Evolutionary conservation across 2,888 invertebrate genomes (phyloP).

Genomic region (Cephonodes hylas): DNA sequence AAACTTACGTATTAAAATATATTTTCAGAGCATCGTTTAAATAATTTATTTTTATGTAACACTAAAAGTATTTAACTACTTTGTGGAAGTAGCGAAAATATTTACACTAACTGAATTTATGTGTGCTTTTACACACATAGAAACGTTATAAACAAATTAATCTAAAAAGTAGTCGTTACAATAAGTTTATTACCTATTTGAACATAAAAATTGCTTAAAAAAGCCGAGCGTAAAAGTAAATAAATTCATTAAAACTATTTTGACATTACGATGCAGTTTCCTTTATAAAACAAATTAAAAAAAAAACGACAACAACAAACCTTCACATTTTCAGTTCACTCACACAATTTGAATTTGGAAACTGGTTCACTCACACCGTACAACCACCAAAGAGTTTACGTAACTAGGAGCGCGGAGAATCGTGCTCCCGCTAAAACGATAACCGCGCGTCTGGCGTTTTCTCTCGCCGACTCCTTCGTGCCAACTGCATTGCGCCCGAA

Average conservation of each 20-base stretch:
- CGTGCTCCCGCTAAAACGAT: constrained; percentile 69
- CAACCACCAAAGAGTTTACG: constrained; percentile 42
- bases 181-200: not conserved
- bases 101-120: not conserved
- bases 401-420: constrained; percentile 42
- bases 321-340: constrained; percentile 46
- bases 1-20: not conserved
- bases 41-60: not conserved
- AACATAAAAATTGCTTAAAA: not conserved
- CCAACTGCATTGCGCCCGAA: constrained; percentile 68
- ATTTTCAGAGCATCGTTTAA: not conserved
- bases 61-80: not conserved
- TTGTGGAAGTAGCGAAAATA: not conserved
- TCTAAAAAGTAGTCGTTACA: not conserved
- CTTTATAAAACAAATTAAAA: constrained; percentile 1
- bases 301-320: constrained; percentile 37
- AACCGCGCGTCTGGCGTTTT: constrained; percentile 64
- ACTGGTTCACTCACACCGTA: constrained; percentile 32
- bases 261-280: constrained; percentile 4
- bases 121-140: not conserved
- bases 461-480: constrained; percentile 30
- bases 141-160: not conserved
- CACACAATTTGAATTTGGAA: constrained; percentile 33
- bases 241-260: not conserved
- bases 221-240: not conserved